Conservation (phyloP, 2,797 vertebrate genomes). For the Lepilemur septentrionalis region DNA sequence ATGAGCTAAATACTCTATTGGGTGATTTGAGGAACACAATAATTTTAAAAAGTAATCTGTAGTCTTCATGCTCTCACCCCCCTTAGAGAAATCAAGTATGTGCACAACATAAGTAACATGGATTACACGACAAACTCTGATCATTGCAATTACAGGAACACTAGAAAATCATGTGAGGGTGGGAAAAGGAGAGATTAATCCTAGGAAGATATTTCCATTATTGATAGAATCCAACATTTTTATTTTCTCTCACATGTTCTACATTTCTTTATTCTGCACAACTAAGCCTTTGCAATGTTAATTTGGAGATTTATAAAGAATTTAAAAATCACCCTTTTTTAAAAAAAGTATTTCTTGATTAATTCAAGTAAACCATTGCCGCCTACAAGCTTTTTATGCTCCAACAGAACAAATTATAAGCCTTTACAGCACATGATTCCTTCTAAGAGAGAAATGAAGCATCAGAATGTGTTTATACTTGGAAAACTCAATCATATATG, state of each 20-base stretch:
- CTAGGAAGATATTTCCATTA: background rate
- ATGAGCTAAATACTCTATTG: background rate
- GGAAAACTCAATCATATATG: background rate
- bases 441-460: background rate
- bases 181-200: background rate
- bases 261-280: background rate
- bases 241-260: background rate
- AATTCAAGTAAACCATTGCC: background rate
- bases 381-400: background rate
- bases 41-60: background rate
- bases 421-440: background rate
- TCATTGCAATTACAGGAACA: rapidly evolving
- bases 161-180: too few relatives aligned
- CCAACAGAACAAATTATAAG: background rate
- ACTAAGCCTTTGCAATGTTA: background rate
- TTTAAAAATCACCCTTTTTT: background rate
- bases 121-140: background rate
- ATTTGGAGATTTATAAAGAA: background rate
- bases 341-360: background rate
- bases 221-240: background rate
- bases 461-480: background rate
- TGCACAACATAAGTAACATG: background rate
- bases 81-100: background rate
- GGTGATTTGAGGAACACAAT: background rate
- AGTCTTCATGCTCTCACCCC: background rate